Evolutionary conservation across 2,888 invertebrate genomes (phyloP).

Genomic region (Isoperla grammatica): DNA sequence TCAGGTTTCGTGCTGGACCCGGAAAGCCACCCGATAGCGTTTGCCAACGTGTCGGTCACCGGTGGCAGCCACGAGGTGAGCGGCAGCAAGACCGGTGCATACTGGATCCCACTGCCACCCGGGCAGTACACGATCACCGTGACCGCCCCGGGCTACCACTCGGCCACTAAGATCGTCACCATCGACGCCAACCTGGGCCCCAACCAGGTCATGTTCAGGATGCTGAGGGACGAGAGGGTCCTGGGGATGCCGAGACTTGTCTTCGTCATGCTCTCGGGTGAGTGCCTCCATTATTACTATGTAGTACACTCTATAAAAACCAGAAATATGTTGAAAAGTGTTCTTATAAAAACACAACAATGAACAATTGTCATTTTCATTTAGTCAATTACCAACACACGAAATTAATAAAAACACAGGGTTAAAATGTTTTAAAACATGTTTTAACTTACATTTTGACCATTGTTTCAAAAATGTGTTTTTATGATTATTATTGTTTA

Average conservation of each 20-base stretch:
- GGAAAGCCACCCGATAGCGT: neutral
- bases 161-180: constrained; percentile 49
- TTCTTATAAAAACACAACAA: too few species aligned
- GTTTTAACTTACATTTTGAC: neutral
- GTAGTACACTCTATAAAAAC: too few species aligned
- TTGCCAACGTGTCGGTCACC: neutral
- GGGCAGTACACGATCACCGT: constrained; percentile 50
- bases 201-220: constrained; percentile 56
- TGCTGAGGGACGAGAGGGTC: constrained; percentile 60
- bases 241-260: constrained; percentile 70
- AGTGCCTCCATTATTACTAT: constrained; percentile 31
- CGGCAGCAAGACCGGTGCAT: constrained; percentile 37
- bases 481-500: neutral
- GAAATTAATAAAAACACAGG: too few species aligned
- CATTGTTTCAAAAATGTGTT: neutral
- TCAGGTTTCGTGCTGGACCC: constrained; percentile 4
- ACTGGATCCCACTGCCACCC: constrained; percentile 39
- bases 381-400: too few species aligned
- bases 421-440: too few species aligned
- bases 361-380: too few species aligned
- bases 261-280: constrained; percentile 69
- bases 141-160: constrained; percentile 54
- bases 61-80: neutral
- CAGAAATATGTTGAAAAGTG: too few species aligned
- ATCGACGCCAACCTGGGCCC: constrained; percentile 40